Base-by-base conservation (phyloP, 2,888 invertebrate species). In the Omphaloscelis lunosa region DNA sequence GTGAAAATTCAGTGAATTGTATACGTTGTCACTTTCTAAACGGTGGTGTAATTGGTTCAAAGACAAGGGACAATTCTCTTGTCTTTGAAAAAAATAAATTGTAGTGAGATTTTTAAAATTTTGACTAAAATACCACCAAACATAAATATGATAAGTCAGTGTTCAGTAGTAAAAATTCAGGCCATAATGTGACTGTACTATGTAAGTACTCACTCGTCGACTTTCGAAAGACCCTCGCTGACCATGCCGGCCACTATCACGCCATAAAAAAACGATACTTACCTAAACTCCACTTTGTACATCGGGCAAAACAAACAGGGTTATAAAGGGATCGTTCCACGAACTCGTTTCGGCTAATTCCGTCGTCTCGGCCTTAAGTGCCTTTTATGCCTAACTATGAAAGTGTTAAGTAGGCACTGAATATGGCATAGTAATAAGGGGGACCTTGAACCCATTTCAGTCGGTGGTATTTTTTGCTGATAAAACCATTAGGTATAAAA, bases 341-440 rank as follows among this genome's bases (percentile, higher is more conserved):
- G 67, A 71, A 78, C 83, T 83, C 81, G 72, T 86, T 87, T 74
- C 58, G n/a, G 77, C 68, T 83, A 86, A 85, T 88, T 77, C 74
- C 79, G 76, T 75, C 80, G 59, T 76, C 79, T 74, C 72, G 41
- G 11, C 41, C 83, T 29, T 83, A 85, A 84, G 85, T 85, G 72
- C 66, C 84, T 77, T 78, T 79, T 75, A 75, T 79, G 79, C 72
- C 8, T 83, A 80, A 79, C 82, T 76, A 82, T 79, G 76, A 75
- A 79, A 82, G 83, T 72, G 80, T 84, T 88, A 75, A 79, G 82
- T 80, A 82, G 78, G 67, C 77, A 69, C 74, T 80, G 70, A 83
- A 83, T 87, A 70, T 77, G 77, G 58, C 48, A 82, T 84, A 67
- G 78, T 81, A 66, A 69, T 80, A 71, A 23, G 67, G 34, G 45